Base-by-base conservation (phyloP, 2,797 vertebrate genomes). In the Chelon auratus region DNA sequence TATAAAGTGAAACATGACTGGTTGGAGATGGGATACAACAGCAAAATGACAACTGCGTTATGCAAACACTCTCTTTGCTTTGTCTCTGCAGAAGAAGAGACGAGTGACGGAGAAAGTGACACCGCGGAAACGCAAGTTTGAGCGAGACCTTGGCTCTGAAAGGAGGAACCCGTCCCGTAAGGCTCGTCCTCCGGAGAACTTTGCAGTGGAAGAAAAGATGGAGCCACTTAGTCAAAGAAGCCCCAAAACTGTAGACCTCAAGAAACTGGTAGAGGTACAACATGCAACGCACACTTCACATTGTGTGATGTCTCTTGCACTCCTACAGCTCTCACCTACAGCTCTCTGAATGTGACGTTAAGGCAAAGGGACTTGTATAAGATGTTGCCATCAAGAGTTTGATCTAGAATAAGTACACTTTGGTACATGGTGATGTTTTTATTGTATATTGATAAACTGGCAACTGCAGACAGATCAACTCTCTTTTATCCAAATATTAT, bases 121-220 rank as follows among this genome's bases (percentile, higher is more conserved):
- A 0, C 75, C 87, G 1, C 93, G 93, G 64, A 95, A 94, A 43
- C 92, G 90, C 1, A 95, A 92, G 85, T 91, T 93, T 1, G 94
- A 95, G 83, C 88, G 87, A 4, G 72, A 81, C 78, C 85, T 86
- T 2, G 90, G 88, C 59, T 86, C 95, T 26, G 75, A 94, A 4
- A 93, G 97, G 63, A 95, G 97, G 47, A 99, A 99, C 88, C 97
- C 97, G 0, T 93, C 95, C 5, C 96, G 97, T 51, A 98, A 94
- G 4, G 98, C 97, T 2, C 95, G 97, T 20, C 98, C 98, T 1
- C 97, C 95, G 0, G 96, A 97, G 87, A 97, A 98, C 62, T 99
- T 99, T 82, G 97, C 91, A 0, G 88, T 97, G 70, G 97, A 98
- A 85, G 94, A 95, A 62, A 95, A 94, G 66, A 91, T 89, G 0